These are phyloP conservation scores for Drosophila paramelanica DNA, from an alignment of 2,888 invertebrate genomes.

Conservation along the genomic window DNA sequence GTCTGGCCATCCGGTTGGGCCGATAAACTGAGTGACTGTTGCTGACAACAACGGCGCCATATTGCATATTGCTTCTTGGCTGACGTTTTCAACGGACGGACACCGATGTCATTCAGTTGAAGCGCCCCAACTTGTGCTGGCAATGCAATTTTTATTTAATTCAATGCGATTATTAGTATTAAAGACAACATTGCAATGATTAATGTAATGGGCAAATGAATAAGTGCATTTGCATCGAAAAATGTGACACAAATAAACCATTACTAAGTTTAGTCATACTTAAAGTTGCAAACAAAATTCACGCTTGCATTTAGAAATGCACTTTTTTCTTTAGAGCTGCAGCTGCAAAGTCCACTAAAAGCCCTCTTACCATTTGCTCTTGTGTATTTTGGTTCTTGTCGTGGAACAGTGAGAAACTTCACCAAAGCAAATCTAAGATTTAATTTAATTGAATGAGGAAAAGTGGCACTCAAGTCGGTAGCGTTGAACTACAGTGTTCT, in stretches of 20 bases:
- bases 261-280: no score
- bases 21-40: constrained; percentile 19
- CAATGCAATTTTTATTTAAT: constrained; percentile 5
- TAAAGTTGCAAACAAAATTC: no score
- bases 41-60: constrained; percentile 41
- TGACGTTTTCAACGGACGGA: constrained; percentile 11
- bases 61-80: constrained; percentile 44
- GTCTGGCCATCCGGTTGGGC: constrained; percentile 14
- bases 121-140: constrained; percentile 23
- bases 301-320: constrained; percentile 28
- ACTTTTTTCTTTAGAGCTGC: constrained; percentile 35
- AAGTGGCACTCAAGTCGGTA: constrained; percentile 22
- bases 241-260: no score
- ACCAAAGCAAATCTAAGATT: constrained; percentile 55
- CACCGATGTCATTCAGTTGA: constrained; percentile 32
- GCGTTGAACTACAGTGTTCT: constrained; percentile 39
- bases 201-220: constrained; percentile 39
- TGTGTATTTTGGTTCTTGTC: constrained; percentile 19
- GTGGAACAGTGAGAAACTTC: constrained; percentile 42
- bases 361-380: constrained; percentile 38
- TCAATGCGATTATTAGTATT: constrained; percentile 49
- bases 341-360: constrained; percentile 12
- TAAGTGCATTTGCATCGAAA: neutral
- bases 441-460: constrained; percentile 62
- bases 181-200: constrained; percentile 45